These are phyloP conservation scores for Megaustenia siamemsis DNA, from an alignment of 2,888 invertebrate species.

Conservation along the genomic window DNA sequence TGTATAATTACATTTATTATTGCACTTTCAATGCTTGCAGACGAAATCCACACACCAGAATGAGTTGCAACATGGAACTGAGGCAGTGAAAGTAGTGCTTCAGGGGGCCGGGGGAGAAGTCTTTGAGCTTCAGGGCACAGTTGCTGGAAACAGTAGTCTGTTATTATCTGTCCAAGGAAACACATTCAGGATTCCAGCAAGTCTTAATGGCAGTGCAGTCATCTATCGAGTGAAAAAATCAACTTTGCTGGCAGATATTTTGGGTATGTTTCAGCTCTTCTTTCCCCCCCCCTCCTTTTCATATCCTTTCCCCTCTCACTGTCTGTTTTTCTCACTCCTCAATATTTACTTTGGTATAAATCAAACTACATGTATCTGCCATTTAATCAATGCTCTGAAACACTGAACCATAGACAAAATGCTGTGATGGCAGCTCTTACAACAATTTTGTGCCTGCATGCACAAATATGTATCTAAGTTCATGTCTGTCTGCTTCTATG, in stretches of 20 bases:
- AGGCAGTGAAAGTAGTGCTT: slow-evolving; percentile 60
- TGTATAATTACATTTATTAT: too few species aligned
- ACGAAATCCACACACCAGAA: slow-evolving; percentile 56
- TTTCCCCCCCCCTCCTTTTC: background rate
- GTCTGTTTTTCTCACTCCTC: background rate
- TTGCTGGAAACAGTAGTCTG: slow-evolving; percentile 64
- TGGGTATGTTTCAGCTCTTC: slow-evolving; percentile 60
- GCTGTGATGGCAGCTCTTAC: too few species aligned
- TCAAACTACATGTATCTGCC: too few species aligned
- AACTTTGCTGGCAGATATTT: slow-evolving; percentile 62
- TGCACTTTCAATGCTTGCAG: slow-evolving; percentile 55
- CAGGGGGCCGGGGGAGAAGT: slow-evolving; percentile 54
- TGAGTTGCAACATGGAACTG: slow-evolving; percentile 33
- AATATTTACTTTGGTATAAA: too few species aligned
- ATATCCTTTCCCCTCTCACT: background rate
- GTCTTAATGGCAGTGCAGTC: slow-evolving; percentile 61
- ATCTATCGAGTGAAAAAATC: slow-evolving; percentile 62
- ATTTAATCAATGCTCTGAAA: too few species aligned
- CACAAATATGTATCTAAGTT: too few species aligned
- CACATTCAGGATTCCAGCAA: slow-evolving; percentile 64
- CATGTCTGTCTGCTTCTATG: too few species aligned
- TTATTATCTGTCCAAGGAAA: slow-evolving; percentile 64
- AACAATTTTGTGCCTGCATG: too few species aligned
- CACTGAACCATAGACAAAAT: too few species aligned
- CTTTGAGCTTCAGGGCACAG: slow-evolving; percentile 62